Evolutionary conservation across 92 coral and sea anemone genomes (phyloP).

Genomic region (Meandrina meandrites): DNA sequence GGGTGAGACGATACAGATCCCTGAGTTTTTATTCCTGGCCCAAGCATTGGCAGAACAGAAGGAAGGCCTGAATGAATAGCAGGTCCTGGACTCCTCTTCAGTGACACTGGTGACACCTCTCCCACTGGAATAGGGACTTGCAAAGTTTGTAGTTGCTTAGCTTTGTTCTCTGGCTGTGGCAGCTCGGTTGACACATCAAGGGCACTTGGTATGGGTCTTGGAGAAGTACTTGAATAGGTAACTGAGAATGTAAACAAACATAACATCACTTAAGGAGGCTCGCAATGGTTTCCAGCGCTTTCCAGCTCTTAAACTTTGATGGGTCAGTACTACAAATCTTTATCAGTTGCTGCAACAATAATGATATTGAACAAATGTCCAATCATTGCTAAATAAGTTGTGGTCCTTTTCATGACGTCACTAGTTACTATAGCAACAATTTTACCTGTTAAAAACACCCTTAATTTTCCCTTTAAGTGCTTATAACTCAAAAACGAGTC

Average conservation of each 20-base stretch:
- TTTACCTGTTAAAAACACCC: too few species aligned
- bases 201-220: slow-evolving; percentile 26
- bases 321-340: too few species aligned
- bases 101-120: slow-evolving; percentile 80
- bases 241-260: slow-evolving; percentile 6
- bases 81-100: slow-evolving; percentile 76
- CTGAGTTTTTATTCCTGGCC: slow-evolving; percentile 69
- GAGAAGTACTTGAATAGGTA: slow-evolving; percentile 33
- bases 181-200: slow-evolving; percentile 22
- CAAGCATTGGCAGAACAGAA: slow-evolving; percentile 73
- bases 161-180: slow-evolving; percentile 44
- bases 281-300: too few species aligned
- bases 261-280: neutral
- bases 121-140: slow-evolving; percentile 86
- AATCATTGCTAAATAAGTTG: too few species aligned
- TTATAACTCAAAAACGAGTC: too few species aligned
- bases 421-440: too few species aligned
- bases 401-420: too few species aligned
- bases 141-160: slow-evolving; percentile 63
- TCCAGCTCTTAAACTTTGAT: too few species aligned
- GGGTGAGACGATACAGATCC: slow-evolving; percentile 54
- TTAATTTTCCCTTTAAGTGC: too few species aligned
- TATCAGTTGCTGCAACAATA: too few species aligned
- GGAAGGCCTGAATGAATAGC: slow-evolving; percentile 92
- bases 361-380: too few species aligned